Base-by-base conservation (phyloP, 2,888 invertebrate species). In the Perdita meconis region DNA sequence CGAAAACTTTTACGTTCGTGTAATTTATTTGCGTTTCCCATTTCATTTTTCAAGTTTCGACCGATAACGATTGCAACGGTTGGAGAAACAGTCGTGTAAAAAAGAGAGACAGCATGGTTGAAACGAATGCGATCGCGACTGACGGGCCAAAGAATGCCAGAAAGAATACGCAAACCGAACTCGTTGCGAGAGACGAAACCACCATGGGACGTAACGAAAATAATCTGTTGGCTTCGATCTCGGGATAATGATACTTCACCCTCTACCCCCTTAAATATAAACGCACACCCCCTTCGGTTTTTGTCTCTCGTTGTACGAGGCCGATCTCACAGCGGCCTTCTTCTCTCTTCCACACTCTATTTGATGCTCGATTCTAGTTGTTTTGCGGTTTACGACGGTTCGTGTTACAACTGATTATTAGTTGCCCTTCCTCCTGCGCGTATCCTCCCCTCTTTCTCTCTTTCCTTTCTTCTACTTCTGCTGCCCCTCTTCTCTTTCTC, bases 341-440 rank as follows among this genome's bases (percentile, higher is more conserved):
- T 83, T 76, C 42, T 57, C 73, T 47, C 55, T 53, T 16, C 50
- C 51, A 63, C 34, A 55, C 69, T 66, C 78, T 51, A 75, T 70
- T 68, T 51, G 70, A 86, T 86, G 71, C 68, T 84, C 82, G 86
- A 88, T 88, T 88, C 88, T 90, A 87, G 88, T 89, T 90, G 89
- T 91, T 89, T 90, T 90, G 90, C 88, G 90, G 89, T 91, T 90
- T 90, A 89, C 90, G 91, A 90, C 89, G 91, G 91, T 90, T 90
- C 90, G 87, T 89, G 89, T 91, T 92, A 91, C 92, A 92, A 92
- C 91, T 92, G 91, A 92, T 92, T 92, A 92, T 92, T 92, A 92
- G 88, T 87, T 89, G 84, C 85, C 86, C 79, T 63, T 55, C 75
- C 78, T 71, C 66, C 78, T 71, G 19, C 19, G 70, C 63, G 75